These are phyloP conservation scores for Orbicella faveolata DNA, from an alignment of 64 coral and sea anemone species.

Conservation along the genomic window DNA sequence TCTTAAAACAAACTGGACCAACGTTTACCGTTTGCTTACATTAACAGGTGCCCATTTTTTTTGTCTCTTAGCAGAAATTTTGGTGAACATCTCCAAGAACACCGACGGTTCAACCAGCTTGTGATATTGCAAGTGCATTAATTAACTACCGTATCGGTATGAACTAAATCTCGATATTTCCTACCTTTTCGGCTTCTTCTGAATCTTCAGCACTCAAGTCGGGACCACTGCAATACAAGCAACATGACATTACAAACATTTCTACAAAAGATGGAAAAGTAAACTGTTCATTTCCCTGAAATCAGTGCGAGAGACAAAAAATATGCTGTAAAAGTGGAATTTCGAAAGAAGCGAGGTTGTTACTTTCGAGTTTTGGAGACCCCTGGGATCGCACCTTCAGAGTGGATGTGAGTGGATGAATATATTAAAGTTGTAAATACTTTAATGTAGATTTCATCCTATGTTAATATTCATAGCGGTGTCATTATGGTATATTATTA, in stretches of 20 bases:
- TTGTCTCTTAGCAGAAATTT: too few species aligned
- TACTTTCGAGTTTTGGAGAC: background rate
- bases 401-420: background rate
- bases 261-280: background rate
- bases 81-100: too few species aligned
- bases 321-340: background rate
- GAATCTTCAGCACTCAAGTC: slow-evolving; percentile 43
- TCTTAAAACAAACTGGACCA: too few species aligned
- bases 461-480: too few species aligned
- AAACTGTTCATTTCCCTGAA: background rate
- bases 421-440: background rate
- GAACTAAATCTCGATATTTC: background rate
- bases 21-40: too few species aligned
- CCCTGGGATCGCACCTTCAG: background rate
- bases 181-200: slow-evolving; percentile 37
- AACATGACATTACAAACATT: background rate
- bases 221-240: slow-evolving; percentile 20
- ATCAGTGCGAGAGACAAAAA: background rate
- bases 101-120: too few species aligned
- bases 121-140: too few species aligned
- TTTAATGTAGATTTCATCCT: background rate
- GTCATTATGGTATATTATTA: too few species aligned
- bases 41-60: too few species aligned
- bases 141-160: too few species aligned
- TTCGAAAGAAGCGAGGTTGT: background rate